Conservation (phyloP, 2,113 vertebrate species). For the Pygoscelis adeliae region DNA sequence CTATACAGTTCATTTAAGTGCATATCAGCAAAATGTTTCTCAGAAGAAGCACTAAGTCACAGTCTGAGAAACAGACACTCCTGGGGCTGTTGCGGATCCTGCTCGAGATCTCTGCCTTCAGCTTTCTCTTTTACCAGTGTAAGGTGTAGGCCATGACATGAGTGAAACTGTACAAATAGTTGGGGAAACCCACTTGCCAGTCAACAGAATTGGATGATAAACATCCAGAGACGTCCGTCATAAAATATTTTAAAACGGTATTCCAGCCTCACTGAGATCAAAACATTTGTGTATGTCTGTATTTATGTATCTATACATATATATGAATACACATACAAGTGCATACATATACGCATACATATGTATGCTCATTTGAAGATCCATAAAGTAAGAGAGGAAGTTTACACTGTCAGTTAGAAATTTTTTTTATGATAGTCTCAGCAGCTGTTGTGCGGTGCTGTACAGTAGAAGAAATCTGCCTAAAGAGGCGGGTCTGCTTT, state of each 20-base stretch:
- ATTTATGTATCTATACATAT: background rate
- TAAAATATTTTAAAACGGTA: background rate
- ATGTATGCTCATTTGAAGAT: background rate
- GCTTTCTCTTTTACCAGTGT: background rate
- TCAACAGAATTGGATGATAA: background rate
- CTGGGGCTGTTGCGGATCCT: background rate
- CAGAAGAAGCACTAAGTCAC: background rate
- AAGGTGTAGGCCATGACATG: background rate
- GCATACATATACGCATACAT: too few relatives aligned
- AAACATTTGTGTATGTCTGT: background rate
- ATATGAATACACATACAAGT: background rate
- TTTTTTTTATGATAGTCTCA: background rate
- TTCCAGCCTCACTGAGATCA: background rate
- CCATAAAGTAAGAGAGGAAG: background rate
- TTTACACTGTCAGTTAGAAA: background rate
- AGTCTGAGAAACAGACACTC: background rate
- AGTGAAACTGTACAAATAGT: background rate
- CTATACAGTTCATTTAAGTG: background rate
- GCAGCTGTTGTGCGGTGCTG: background rate
- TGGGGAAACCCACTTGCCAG: background rate
- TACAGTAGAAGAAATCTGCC: background rate
- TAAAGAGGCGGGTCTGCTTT: background rate
- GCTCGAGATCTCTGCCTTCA: background rate
- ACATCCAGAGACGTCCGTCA: background rate
- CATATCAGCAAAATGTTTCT: background rate